Evolutionary conservation across 2,113 vertebrate genomes (phyloP).

Genomic region (Grammomys dolichurus): DNA sequence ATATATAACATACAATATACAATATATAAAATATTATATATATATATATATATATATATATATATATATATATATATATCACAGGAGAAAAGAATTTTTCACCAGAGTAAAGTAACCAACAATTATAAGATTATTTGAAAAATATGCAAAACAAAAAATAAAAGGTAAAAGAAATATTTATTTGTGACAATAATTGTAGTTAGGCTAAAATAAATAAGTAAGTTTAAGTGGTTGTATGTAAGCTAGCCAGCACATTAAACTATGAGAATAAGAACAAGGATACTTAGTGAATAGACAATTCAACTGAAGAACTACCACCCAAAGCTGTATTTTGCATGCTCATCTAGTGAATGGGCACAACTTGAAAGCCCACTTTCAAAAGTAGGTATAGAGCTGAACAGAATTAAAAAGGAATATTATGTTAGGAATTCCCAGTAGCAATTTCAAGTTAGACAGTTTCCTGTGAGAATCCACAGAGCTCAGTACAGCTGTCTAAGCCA

Average conservation of each 20-base stretch:
- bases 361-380: background rate
- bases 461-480: background rate
- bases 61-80: too few species aligned
- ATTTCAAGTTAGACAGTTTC: background rate
- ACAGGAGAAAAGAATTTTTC: background rate
- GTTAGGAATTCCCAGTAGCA: background rate
- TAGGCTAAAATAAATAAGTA: background rate
- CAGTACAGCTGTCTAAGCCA: background rate
- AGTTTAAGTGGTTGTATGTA: background rate
- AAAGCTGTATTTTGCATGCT: background rate
- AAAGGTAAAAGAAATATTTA: background rate
- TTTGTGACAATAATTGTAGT: background rate
- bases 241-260: background rate
- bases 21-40: too few species aligned
- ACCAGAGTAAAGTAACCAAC: background rate
- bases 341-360: background rate
- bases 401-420: background rate
- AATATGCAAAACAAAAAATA: background rate
- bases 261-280: background rate
- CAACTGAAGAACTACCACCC: background rate
- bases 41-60: too few species aligned
- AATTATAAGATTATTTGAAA: background rate
- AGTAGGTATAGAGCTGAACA: background rate
- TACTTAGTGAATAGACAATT: background rate
- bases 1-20: too few species aligned